Evolutionary conservation across 1,140 invertebrate species (phyloP).

Genomic region (Drosophila aff.): DNA sequence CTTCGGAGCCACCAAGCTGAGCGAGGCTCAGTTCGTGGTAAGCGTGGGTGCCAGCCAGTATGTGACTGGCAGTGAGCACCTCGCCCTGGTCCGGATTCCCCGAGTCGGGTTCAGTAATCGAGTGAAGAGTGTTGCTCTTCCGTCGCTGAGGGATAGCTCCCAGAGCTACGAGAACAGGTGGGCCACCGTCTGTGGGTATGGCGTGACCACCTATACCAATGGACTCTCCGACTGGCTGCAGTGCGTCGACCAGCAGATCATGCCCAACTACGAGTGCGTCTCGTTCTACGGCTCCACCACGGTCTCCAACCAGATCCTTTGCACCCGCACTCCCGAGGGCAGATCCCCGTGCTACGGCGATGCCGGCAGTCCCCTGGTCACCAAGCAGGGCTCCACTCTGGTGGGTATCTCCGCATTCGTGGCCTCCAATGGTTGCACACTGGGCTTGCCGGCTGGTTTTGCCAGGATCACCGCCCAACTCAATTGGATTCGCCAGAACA

Average conservation of each 20-base stretch:
- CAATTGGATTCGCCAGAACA: conserved; percentile 46
- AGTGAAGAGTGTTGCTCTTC: conserved; percentile 35
- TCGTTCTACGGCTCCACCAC: background rate
- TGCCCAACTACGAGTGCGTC: conserved; percentile 45
- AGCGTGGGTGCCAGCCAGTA: conserved; percentile 28
- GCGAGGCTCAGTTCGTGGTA: conserved; percentile 14
- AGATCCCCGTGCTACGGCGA: conserved; percentile 56
- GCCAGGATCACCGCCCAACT: conserved; percentile 49
- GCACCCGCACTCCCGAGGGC: conserved; percentile 44
- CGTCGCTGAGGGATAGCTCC: conserved; percentile 13
- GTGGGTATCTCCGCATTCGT: conserved; percentile 55
- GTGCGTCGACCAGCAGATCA: conserved; percentile 60
- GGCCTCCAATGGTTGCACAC: conserved; percentile 43
- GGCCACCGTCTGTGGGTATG: conserved; percentile 57
- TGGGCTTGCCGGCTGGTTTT: conserved; percentile 59
- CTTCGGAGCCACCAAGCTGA: conserved; percentile 51
- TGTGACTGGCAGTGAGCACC: conserved; percentile 38
- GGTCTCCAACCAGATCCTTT: conserved; percentile 33
- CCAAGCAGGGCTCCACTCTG: conserved; percentile 19
- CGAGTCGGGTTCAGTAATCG: conserved; percentile 25
- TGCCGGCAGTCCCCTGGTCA: conserved; percentile 58
- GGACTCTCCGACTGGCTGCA: conserved; percentile 42
- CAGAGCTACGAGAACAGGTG: conserved; percentile 35
- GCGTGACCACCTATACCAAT: conserved; percentile 18
- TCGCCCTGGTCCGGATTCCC: conserved; percentile 53